Percentiles rank a stretch among this genome's conserved stretches.
These are phyloP conservation scores for Mnemiopsis leidyi DNA, from an alignment of 37 sponge, comb jelly and placozoan genomes.

Conservation along the genomic window DNA sequence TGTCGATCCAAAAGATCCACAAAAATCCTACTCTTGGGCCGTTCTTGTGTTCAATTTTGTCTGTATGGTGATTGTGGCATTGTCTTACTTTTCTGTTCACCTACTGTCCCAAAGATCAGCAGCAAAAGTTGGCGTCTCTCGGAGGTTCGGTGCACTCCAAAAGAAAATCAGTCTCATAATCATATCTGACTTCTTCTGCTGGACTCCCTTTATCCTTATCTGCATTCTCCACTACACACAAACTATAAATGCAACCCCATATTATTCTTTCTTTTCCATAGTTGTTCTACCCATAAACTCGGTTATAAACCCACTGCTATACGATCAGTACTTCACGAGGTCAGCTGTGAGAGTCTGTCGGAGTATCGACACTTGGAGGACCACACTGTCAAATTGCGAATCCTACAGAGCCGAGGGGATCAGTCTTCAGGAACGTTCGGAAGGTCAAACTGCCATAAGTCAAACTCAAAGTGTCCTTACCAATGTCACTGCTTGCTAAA, in stretches of 20 bases:
- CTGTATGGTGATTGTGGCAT: constrained; percentile 36
- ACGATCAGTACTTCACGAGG: constrained; percentile 4
- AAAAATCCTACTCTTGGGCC: constrained; percentile 6
- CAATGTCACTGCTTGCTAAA: background rate
- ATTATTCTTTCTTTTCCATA: background rate
- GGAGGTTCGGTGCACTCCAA: constrained; percentile 36
- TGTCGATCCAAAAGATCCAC: constrained; percentile 47
- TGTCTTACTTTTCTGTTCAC: constrained; percentile 21
- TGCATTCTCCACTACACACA: constrained; percentile 53
- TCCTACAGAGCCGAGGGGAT: background rate
- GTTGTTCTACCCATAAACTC: constrained; percentile 56
- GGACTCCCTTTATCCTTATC: background rate
- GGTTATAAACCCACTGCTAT: background rate
- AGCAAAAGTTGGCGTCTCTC: background rate
- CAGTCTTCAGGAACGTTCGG: background rate
- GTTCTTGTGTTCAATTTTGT: background rate
- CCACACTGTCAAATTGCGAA: background rate
- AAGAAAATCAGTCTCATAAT: constrained; percentile 45
- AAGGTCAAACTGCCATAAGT: background rate
- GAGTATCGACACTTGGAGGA: background rate
- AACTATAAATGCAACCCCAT: background rate
- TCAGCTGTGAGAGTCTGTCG: background rate
- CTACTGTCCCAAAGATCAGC: background rate
- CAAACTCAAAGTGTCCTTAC: background rate
- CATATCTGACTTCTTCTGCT: constrained; percentile 26